Conservation (phyloP, 1,140 invertebrate genomes). For the Brachionus rubens region DNA sequence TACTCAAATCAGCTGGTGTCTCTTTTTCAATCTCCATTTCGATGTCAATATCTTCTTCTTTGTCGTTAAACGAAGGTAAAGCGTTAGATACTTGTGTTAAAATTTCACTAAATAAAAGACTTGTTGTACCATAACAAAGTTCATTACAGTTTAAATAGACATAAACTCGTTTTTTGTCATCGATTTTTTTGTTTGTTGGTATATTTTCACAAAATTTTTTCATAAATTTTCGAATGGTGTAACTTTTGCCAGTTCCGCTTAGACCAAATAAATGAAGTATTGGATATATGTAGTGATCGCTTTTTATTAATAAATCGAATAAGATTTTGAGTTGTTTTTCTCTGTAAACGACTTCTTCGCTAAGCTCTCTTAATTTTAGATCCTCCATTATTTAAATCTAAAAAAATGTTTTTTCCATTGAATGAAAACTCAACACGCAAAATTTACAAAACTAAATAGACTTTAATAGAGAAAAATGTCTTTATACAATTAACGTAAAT, state of each 20-base stretch:
- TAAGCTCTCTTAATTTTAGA: not conserved
- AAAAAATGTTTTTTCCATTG: no score
- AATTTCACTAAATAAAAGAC: slow-evolving; percentile 30
- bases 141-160: slow-evolving; percentile 19
- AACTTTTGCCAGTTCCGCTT: slow-evolving; percentile 21
- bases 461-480: no score
- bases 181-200: not conserved
- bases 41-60: not conserved
- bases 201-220: slow-evolving; percentile 28
- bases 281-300: not conserved
- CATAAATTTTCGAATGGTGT: slow-evolving; percentile 29
- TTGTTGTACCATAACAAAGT: not conserved
- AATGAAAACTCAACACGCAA: no score
- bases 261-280: slow-evolving; percentile 36
- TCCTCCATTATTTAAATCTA: not conserved
- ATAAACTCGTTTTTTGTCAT: not conserved
- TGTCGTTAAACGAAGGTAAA: not conserved
- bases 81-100: not conserved
- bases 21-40: slow-evolving; percentile 28
- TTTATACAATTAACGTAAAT: no score
- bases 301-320: slow-evolving; percentile 33
- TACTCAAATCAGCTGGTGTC: not conserved
- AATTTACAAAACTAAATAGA: no score
- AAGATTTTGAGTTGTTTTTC: slow-evolving; percentile 17
- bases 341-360: not conserved